These are phyloP conservation scores for Oncopodura yosiiana DNA, from an alignment of 1,140 invertebrate genomes.

Conservation along the genomic window DNA sequence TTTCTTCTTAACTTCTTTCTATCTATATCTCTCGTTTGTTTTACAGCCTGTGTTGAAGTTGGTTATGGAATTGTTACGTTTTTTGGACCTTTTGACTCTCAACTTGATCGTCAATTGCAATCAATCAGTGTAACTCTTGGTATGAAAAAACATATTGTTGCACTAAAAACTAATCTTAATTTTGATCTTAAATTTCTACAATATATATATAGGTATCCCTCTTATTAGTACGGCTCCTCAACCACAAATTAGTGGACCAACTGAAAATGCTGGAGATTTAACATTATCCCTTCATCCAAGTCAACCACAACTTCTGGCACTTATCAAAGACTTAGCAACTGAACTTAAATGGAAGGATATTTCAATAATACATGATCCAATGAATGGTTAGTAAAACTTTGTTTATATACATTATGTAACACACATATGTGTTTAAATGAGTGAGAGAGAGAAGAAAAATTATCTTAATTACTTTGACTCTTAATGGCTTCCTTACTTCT, in stretches of 20 bases:
- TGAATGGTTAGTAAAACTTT: conserved; percentile 24
- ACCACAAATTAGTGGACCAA: neutral
- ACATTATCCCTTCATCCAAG: conserved; percentile 31
- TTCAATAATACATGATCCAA: conserved; percentile 33
- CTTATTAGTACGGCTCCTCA: conserved; percentile 30
- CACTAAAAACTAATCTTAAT: too few relatives aligned
- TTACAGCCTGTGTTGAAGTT: conserved; percentile 31
- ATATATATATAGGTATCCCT: too few relatives aligned
- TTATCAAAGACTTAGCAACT: conserved; percentile 29
- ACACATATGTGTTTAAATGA: neutral
- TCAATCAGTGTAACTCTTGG: conserved; percentile 27
- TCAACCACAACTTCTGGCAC: conserved; percentile 23
- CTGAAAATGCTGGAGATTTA: conserved; percentile 5
- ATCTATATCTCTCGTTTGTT: neutral
- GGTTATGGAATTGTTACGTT: conserved; percentile 27
- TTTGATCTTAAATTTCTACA: too few relatives aligned
- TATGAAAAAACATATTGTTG: too few relatives aligned
- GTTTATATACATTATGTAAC: neutral
- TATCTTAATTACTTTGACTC: neutral
- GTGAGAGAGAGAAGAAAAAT: neutral
- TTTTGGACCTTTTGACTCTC: conserved; percentile 31
- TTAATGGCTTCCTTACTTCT: neutral
- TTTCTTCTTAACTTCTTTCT: too few relatives aligned
- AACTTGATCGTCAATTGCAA: conserved; percentile 23
- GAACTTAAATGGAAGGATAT: conserved; percentile 33